Evolutionary conservation across 2,113 vertebrate genomes (phyloP), one percentile per base, ranked within the genome.

Genomic region (Neolamprologus toae): DNA sequence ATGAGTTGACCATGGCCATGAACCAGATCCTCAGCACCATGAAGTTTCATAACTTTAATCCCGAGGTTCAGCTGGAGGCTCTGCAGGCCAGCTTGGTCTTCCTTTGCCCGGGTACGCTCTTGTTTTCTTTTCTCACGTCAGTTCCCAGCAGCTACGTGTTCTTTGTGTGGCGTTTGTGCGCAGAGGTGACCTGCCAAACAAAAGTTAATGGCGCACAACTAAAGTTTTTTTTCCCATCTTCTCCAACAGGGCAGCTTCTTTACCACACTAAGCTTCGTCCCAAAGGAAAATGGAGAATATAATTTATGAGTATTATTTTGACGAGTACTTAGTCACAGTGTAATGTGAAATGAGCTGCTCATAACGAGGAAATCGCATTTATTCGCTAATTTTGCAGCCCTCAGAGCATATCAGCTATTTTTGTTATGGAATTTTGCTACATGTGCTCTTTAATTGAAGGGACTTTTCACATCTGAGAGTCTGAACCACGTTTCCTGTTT

Each of bases 11-110:
- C 61, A 97, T 97, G 91, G 95, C 97, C 88, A 94, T 97, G 93
- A 96, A 95, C 73, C 97, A 97, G 93, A 97, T 98, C 92, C 90
- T 98, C 76, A 95, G 91, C 57, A 89, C 94, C 84, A 98, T 99
- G 97, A 98, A 92, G 92, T 93, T 90, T 47, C 98, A 99, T 33
- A 97, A 97, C 91, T 97, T 96, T 9, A 92, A 97, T 9, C 92
- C 92, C 2, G 92, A 96, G 23, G 97, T 99, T 26, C 98, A 99
- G 91, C 94, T 98, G 92, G 98, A 98, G 93, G 98, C 97, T 2
- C 93, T 99, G 89, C 92, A 95, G 91, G 97, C 97, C 82, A 96
- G 98, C 86, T 94, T 98, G 90, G 97, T 97, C 82, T 97, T 99
- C 84, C 96, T 98, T 88, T 96, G 92, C 63, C 97, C 98, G 28